Evolutionary conservation across 2,113 vertebrate genomes (phyloP).

Genomic region (Cathartes aura): DNA sequence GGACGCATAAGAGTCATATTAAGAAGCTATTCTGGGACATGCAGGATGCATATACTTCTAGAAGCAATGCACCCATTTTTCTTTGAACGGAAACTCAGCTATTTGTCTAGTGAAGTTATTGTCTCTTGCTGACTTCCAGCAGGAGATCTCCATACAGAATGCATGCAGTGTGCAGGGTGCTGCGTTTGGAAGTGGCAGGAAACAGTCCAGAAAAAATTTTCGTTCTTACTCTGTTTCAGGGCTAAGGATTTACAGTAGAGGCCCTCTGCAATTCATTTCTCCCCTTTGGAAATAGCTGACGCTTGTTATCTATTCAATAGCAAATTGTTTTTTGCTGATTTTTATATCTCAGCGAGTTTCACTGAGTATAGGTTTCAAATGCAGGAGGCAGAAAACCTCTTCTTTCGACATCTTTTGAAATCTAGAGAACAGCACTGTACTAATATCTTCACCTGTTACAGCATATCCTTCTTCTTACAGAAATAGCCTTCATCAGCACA

Average conservation of each 20-base stretch:
- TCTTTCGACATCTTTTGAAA: not conserved
- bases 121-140: not conserved
- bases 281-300: not conserved
- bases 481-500: not conserved
- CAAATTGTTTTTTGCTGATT: not conserved
- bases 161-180: not conserved
- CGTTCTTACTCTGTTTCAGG: not conserved
- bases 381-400: not conserved
- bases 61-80: not conserved
- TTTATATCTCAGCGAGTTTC: not conserved
- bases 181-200: not conserved
- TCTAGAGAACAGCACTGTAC: not conserved
- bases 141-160: not conserved
- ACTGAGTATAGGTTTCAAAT: not conserved
- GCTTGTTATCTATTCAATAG: not conserved
- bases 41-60: not conserved
- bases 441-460: not conserved
- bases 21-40: not conserved
- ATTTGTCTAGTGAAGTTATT: not conserved
- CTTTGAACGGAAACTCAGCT: not conserved
- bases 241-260: not conserved
- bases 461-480: not conserved
- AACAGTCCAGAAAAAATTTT: not conserved
- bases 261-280: not conserved
- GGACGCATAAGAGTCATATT: not conserved